Base-by-base conservation (phyloP, 1,140 invertebrate genomes). In the Atta cephalotes region DNA sequence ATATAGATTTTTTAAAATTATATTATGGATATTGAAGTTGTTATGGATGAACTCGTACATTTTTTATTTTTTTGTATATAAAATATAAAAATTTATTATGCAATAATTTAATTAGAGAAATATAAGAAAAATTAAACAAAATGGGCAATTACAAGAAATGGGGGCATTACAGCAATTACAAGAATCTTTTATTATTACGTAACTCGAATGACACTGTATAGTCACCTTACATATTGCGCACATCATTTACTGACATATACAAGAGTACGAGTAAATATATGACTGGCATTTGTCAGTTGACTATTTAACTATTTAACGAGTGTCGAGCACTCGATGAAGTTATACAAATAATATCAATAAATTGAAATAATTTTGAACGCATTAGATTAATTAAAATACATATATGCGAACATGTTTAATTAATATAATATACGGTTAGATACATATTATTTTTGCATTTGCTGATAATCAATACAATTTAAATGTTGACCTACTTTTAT, bases 381-480 rank as follows among this genome's bases (percentile, higher is more conserved):
- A 18, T 81, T 81, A 81, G 0, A 71, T 58, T 81, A 81, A 81
- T 81, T 81, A 60, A 60, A 71, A 81, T 14, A 9, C 53, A 28
- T 14, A 25, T 51, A 53, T 10, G 31, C 18, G 49, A 39, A 56
- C 49, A 45, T 18, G 49, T 78, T 63, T 65, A 79, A 65, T 79
- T 65, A 79, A 45, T 7, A 39, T 14, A 39, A 31, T 7, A 16
- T 62, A 45, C 10, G 7, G 25, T 35, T 51, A 21, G 16, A 9
- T 60, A 45, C 39, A 45, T 12, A 71, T 60, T 70, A 53, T 31
- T 39, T 70, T 70, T 70, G 14, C 14, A 3, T 21, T n/a, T n/a
- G 1, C 49, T 58, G 5, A 81, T 58, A 45, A 70, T 70, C 14
- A 39, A 70, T 39, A 56, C 12, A 53, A 45, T 70, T 53, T 68